Conservation (phyloP, 2,797 vertebrate species). For the Triplophysa yarkandensis region DNA sequence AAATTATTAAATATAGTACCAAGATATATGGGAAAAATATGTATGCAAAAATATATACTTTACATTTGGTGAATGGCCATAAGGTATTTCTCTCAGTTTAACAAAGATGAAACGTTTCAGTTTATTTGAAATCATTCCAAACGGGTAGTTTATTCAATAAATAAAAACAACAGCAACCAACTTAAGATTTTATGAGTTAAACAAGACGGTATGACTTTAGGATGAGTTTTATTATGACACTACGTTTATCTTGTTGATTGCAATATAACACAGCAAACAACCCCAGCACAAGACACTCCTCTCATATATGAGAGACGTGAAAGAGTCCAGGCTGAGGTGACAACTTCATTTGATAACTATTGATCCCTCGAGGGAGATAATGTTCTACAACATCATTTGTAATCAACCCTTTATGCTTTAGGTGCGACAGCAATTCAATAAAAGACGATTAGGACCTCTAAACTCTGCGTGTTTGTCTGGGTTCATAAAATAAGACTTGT, state of each 20-base stretch:
- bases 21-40: too few relatives aligned
- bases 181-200: background rate
- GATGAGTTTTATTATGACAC: background rate
- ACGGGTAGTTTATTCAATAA: background rate
- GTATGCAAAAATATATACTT: too few relatives aligned
- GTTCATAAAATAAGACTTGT: constrained; percentile 44
- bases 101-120: background rate
- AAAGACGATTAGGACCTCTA: constrained; percentile 36
- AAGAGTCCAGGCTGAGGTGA: constrained; percentile 31
- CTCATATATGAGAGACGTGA: constrained; percentile 32
- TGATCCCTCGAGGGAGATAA: constrained; percentile 44
- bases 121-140: background rate
- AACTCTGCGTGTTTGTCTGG: constrained; percentile 25
- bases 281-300: constrained; percentile 9
- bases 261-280: constrained; percentile 9
- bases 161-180: background rate
- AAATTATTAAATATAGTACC: too few relatives aligned
- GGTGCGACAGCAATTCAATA: constrained; percentile 46
- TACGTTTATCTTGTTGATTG: background rate
- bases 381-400: constrained; percentile 34
- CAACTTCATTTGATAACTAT: constrained; percentile 45
- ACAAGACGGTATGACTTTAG: background rate
- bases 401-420: constrained; percentile 34
- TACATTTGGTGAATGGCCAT: background rate
- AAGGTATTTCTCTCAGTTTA: background rate